Percentiles rank a stretch among this genome's conserved stretches.
phyloP scores from a whole-genome alignment of 2,113 vertebrate species.

The Cavia aperea region DNA sequence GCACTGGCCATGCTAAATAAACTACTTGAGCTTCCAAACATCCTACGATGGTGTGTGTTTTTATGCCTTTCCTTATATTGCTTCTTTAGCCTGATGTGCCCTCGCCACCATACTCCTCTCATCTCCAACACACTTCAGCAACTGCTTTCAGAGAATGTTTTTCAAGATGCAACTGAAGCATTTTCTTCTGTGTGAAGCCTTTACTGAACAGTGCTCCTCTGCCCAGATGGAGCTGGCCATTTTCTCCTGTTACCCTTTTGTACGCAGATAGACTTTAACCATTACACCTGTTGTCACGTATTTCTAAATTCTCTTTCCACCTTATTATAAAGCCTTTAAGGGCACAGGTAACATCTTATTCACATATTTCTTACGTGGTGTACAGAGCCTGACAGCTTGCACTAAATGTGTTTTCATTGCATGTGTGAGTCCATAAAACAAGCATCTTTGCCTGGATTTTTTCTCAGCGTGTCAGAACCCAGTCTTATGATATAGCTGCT shows the following conservation, averaged over 20 bases:
- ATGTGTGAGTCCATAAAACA: neutral
- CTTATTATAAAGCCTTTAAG: conserved; percentile 2
- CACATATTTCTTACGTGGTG: neutral
- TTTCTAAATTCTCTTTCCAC: conserved; percentile 11
- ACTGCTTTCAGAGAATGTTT: neutral
- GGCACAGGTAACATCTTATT: neutral
- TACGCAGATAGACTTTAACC: neutral
- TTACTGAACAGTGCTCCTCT: neutral
- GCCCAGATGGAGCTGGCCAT: neutral
- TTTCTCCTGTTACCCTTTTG: neutral
- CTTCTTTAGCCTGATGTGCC: neutral
- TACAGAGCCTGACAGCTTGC: neutral
- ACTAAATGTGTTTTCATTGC: conserved; percentile 8
- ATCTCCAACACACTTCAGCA: neutral
- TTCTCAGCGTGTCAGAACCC: conserved; percentile 2
- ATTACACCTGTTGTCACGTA: neutral
- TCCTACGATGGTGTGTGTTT: neutral
- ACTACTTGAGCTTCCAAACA: neutral
- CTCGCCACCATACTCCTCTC: neutral
- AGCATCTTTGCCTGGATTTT: conserved; percentile 5
- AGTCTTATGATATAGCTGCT: neutral
- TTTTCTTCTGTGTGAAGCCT: neutral
- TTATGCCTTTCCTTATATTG: conserved; percentile 9
- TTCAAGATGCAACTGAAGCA: conserved; percentile 24
- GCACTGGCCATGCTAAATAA: neutral